Evolutionary conservation across 1,140 invertebrate species (phyloP).

Genomic region (Olivierus martensii): DNA sequence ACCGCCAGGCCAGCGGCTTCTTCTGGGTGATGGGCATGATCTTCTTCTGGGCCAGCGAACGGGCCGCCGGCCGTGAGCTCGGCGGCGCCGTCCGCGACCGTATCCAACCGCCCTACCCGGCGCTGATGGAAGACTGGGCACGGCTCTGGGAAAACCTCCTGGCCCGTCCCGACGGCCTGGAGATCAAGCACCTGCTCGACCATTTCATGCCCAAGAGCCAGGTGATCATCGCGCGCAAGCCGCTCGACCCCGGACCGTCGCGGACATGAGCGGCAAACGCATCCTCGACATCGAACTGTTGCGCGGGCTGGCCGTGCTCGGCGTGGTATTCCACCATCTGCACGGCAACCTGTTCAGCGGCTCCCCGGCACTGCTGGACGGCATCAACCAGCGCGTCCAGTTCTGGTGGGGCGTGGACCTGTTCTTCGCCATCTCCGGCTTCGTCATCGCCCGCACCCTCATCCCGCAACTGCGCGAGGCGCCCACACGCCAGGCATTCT

Average conservation of each 20-base stretch:
- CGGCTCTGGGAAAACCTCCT: not conserved
- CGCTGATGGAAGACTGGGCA: not conserved
- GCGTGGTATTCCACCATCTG: conserved; percentile 25
- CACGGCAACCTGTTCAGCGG: conserved; percentile 13
- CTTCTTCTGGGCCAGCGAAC: not conserved
- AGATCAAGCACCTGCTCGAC: conserved; percentile 26
- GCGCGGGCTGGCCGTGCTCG: conserved; percentile 24
- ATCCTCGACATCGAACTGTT: conserved; percentile 24
- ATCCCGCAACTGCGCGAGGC: not conserved
- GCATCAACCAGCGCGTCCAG: no score
- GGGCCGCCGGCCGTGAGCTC: conserved; percentile 9
- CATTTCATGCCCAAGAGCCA: conserved; percentile 24
- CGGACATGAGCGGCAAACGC: conserved; percentile 13
- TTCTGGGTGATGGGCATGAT: conserved; percentile 1
- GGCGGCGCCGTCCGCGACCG: not conserved
- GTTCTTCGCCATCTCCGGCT: not conserved
- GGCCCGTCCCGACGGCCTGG: not conserved
- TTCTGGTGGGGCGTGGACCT: not conserved
- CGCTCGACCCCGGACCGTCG: no score
- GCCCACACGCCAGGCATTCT: not conserved
- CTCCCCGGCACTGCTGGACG: no score
- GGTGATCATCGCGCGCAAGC: conserved; percentile 25
- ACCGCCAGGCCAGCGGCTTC: not conserved
- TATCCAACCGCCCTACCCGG: not conserved
- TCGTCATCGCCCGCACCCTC: not conserved